phyloP scores from a whole-genome alignment of 2,113 vertebrate species.

The Lepisosteus oculatus region DNA sequence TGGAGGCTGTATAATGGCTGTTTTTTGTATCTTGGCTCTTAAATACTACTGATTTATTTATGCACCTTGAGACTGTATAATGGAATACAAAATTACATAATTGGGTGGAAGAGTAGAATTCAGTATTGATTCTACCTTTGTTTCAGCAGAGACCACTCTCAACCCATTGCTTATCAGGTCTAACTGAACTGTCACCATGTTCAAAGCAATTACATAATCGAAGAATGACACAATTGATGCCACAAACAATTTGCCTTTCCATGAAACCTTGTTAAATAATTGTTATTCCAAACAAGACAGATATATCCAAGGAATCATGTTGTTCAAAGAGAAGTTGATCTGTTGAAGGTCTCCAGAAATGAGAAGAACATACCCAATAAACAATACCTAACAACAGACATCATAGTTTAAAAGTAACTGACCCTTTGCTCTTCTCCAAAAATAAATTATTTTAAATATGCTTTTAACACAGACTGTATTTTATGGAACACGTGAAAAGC shows the following conservation, averaged over 20 bases:
- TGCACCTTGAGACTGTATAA: not conserved
- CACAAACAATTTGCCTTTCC: slow-evolving; percentile 54
- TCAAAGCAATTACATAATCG: slow-evolving; percentile 59
- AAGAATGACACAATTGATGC: slow-evolving; percentile 56
- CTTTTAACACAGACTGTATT: too few species aligned
- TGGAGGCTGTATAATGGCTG: not conserved
- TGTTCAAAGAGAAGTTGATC: slow-evolving; percentile 26
- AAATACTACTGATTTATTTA: not conserved
- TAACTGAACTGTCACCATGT: slow-evolving; percentile 18
- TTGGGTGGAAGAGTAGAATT: not conserved
- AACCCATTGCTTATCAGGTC: slow-evolving; percentile 10
- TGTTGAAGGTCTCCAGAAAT: not conserved
- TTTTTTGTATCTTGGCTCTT: not conserved
- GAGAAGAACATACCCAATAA: not conserved
- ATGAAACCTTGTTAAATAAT: slow-evolving; percentile 51
- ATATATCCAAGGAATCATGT: slow-evolving; percentile 44
- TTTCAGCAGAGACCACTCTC: not conserved
- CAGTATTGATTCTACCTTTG: slow-evolving; percentile 12
- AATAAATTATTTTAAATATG: too few species aligned
- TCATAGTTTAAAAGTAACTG: not conserved
- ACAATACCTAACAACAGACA: not conserved
- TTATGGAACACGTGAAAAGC: too few species aligned
- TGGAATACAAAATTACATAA: not conserved
- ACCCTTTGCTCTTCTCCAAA: too few species aligned
- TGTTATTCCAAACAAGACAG: slow-evolving; percentile 42